Conservation (phyloP, 2,113 vertebrate species). For the Polypterus bichir region DNA sequence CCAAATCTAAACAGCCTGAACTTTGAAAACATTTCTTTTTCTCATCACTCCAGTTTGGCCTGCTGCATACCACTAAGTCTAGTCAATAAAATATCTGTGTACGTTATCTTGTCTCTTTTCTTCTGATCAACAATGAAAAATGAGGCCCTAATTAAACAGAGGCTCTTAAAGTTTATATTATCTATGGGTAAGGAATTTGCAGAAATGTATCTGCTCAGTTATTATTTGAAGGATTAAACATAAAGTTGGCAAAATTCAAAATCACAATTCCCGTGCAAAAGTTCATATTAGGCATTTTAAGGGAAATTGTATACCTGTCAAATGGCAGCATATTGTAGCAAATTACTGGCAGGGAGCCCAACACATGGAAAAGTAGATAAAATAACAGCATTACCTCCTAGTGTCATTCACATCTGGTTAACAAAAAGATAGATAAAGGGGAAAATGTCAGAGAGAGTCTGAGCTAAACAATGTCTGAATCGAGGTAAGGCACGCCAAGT, state of each 20-base stretch:
- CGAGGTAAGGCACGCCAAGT: constrained; percentile 58
- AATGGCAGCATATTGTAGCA: constrained; percentile 14
- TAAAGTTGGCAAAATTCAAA: constrained; percentile 17
- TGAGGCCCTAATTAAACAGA: background rate
- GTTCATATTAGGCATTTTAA: constrained; percentile 19
- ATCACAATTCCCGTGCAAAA: constrained; percentile 17
- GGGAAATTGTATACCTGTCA: constrained; percentile 23
- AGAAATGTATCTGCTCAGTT: background rate
- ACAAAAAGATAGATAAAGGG: constrained; percentile 44
- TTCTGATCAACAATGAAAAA: background rate
- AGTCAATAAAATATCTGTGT: background rate
- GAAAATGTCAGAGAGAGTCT: constrained; percentile 43
- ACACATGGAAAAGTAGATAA: constrained; percentile 13
- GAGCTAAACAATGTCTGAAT: constrained; percentile 54
- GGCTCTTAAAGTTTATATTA: background rate
- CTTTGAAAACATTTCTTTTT: too few relatives aligned
- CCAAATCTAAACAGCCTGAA: too few relatives aligned
- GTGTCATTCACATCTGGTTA: constrained; percentile 52
- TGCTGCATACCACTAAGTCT: too few relatives aligned
- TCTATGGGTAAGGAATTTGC: background rate
- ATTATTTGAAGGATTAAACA: background rate
- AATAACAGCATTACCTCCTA: constrained; percentile 30
- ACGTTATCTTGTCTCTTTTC: background rate
- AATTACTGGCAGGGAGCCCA: constrained; percentile 22
- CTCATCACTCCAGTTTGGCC: too few relatives aligned